Percentiles rank a stretch among this genome's conserved stretches.
phyloP scores from a whole-genome alignment of 2,113 vertebrate species.

The Lamprologus sp. region DNA sequence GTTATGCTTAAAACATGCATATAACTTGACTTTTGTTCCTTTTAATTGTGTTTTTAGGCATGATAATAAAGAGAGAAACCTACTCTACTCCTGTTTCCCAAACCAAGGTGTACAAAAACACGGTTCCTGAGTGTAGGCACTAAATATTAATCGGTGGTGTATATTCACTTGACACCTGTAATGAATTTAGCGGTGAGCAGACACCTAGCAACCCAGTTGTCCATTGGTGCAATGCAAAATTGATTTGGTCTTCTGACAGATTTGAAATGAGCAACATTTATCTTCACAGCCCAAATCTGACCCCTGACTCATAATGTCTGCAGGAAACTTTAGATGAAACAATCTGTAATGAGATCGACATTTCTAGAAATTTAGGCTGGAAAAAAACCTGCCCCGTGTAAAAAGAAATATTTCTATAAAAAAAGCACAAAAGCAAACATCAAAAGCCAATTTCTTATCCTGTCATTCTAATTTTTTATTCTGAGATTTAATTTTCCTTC shows the following conservation, averaged over 20 bases:
- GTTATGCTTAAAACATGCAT: background rate
- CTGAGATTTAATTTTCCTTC: background rate
- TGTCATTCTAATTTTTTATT: background rate
- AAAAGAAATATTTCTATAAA: background rate
- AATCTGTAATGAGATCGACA: background rate
- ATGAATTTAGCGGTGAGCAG: background rate
- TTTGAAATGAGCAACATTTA: conserved; percentile 12
- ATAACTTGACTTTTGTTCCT: background rate
- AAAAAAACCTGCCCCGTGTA: background rate
- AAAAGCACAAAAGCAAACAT: background rate
- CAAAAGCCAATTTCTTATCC: background rate
- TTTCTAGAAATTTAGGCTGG: background rate
- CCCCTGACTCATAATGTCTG: background rate
- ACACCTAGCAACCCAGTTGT: conserved; percentile 10
- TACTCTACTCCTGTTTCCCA: background rate
- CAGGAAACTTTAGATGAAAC: background rate
- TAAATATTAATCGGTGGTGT: background rate
- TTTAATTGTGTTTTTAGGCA: background rate
- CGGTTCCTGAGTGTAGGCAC: background rate
- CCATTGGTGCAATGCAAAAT: conserved; percentile 10
- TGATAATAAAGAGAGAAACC: background rate
- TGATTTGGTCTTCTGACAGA: conserved; percentile 1
- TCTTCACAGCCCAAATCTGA: background rate
- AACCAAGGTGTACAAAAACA: background rate
- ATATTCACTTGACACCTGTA: background rate